These are phyloP conservation scores for Liposcelis brunnea DNA, from an alignment of 2,888 invertebrate species.

Conservation along the genomic window DNA sequence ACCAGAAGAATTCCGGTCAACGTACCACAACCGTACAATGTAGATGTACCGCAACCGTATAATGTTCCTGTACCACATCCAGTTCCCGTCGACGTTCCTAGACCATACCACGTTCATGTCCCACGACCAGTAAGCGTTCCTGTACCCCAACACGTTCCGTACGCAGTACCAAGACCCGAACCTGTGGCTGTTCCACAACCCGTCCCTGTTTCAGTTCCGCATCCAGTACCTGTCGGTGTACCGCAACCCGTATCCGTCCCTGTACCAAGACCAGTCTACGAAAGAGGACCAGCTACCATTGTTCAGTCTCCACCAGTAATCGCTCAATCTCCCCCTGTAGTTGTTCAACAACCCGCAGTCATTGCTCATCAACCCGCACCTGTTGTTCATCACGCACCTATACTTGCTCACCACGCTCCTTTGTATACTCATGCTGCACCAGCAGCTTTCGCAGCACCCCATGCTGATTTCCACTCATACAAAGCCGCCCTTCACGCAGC, in stretches of 20 bases:
- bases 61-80: constrained; percentile 15
- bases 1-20: constrained; percentile 14
- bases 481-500: too few relatives aligned
- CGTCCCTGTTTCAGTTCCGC: constrained; percentile 14
- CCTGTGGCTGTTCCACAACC: constrained; percentile 13
- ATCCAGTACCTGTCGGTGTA: constrained; percentile 25
- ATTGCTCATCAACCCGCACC: too few relatives aligned
- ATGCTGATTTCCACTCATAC: too few relatives aligned
- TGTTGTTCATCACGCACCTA: too few relatives aligned
- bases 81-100: constrained; percentile 16
- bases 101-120: constrained; percentile 15
- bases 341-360: too few relatives aligned
- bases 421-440: too few relatives aligned
- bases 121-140: constrained; percentile 15
- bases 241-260: constrained; percentile 17
- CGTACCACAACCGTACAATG: constrained; percentile 16
- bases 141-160: constrained; percentile 15
- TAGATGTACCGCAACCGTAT: constrained; percentile 14
- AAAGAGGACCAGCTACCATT: constrained; percentile 4
- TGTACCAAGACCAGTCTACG: constrained; percentile 16
- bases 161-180: constrained; percentile 12
- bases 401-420: too few relatives aligned
- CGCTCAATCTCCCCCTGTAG: not conserved
- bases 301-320: not conserved
- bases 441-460: too few relatives aligned